Base-by-base conservation (phyloP, 2,113 vertebrate species). In the Pseudorhombus dupliciocellatus region DNA sequence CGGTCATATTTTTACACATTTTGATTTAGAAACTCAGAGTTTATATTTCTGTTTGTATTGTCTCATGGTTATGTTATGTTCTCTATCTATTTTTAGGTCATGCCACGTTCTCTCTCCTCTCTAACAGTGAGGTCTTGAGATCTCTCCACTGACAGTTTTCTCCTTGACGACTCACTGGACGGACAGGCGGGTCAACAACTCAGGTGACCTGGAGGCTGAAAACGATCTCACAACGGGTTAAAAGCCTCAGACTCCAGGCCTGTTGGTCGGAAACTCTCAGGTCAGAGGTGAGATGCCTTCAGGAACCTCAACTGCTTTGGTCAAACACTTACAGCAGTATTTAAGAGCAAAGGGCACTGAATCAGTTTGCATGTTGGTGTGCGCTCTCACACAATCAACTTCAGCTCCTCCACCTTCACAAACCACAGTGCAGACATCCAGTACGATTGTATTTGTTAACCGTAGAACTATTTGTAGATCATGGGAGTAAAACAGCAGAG, bases 401-500 rank as follows among this genome's bases (percentile, higher is more conserved):
- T n/a, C 46, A 50, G 46, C 7, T 3, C 6, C 6, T 21, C 2
- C 46, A 1, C 20, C 3, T 34, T 73, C 63, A 31, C 37, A 57
- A 78, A 46, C 20, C 56, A 15, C 56, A 20, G 34, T 54, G 51
- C n/a, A 66, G 14, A 65, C 20, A 40, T 48, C 11, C 25, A 44
- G 7, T 18, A n/a, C 2, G 1, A 1, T 61, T 56, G 4, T 10
- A 4, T 71, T 55, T 65, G 53, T 70, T 25, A 50, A 68, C 31
- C 30, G 16, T 16, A 26, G 24, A 40, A 59, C 56, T 12, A 55
- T 74, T 55, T 64, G 62, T 66, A 64, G 76, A 56, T 68, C 34
- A 66, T 66, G 44, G 66, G 63, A 65, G 44, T 55, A 20, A 74
- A 59, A 83, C 64, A 42, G 26, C 22, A 54, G 31, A 54, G 28